Conservation (phyloP, 1,140 invertebrate species). For the Drosophila parvula region DNA sequence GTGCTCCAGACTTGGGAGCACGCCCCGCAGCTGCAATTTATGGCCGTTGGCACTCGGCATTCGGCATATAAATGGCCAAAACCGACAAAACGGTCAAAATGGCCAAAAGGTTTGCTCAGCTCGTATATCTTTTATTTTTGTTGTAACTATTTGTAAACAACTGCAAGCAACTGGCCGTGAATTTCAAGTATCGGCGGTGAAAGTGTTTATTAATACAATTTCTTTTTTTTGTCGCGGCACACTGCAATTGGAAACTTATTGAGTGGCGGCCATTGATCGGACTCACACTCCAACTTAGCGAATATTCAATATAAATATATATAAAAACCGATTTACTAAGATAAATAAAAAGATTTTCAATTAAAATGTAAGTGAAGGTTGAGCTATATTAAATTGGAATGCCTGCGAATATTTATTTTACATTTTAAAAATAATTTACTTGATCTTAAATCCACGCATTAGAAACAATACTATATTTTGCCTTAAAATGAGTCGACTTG, state of each 20-base stretch:
- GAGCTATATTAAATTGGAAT: too few relatives aligned
- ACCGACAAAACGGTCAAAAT: constrained; percentile 58
- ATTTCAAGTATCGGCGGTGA: constrained; percentile 73
- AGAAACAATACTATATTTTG: too few relatives aligned
- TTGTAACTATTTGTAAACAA: constrained; percentile 64
- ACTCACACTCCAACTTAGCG: neutral
- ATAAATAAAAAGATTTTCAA: neutral
- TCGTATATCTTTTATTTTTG: constrained; percentile 18
- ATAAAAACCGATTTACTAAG: neutral
- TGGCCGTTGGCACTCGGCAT: constrained; percentile 48
- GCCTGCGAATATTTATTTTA: neutral
- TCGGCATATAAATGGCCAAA: constrained; percentile 61
- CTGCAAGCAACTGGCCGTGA: constrained; percentile 56
- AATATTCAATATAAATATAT: neutral
- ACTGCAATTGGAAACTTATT: constrained; percentile 53
- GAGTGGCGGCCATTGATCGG: constrained; percentile 32
- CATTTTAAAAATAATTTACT: neutral
- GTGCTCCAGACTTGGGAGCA: constrained; percentile 36
- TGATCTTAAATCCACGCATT: too few relatives aligned
- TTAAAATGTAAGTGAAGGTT: neutral
- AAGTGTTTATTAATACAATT: constrained; percentile 79
- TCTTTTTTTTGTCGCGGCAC: constrained; percentile 53
- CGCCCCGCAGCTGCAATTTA: constrained; percentile 66
- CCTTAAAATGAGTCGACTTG: too few relatives aligned
- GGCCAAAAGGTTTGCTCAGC: constrained; percentile 51